Conservation (phyloP, 2,888 invertebrate genomes). For the Lasioglossum zephyrum region DNA sequence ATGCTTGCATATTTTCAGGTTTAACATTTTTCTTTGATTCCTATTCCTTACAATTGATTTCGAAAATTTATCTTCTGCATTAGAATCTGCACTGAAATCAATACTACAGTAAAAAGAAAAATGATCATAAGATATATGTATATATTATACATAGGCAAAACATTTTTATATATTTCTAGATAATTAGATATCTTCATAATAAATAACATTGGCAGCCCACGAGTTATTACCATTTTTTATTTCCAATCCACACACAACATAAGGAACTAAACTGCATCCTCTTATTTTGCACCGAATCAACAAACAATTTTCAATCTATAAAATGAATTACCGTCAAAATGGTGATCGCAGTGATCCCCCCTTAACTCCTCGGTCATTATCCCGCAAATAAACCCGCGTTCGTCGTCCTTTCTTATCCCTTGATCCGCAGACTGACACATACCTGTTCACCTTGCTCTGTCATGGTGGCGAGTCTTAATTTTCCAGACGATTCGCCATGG, state of each 20-base stretch:
- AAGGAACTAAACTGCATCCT: background rate
- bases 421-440: background rate
- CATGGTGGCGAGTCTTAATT: background rate
- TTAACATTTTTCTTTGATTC: background rate
- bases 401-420: background rate
- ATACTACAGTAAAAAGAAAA: background rate
- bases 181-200: too few relatives aligned
- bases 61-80: background rate
- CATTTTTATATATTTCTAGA: too few relatives aligned
- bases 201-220: too few relatives aligned
- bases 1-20: background rate
- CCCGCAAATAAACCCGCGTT: background rate
- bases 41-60: background rate
- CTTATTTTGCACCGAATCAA: background rate
- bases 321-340: background rate
- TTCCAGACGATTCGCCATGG: background rate
- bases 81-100: background rate
- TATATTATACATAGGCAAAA: too few relatives aligned
- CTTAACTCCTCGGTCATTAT: background rate
- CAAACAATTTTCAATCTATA: background rate
- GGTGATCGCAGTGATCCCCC: background rate
- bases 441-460: background rate
- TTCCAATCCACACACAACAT: background rate
- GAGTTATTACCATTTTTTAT: background rate
- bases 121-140: too few relatives aligned